phyloP scores from a whole-genome alignment of 2,888 invertebrate species.

The Aleiodes testaceus region DNA sequence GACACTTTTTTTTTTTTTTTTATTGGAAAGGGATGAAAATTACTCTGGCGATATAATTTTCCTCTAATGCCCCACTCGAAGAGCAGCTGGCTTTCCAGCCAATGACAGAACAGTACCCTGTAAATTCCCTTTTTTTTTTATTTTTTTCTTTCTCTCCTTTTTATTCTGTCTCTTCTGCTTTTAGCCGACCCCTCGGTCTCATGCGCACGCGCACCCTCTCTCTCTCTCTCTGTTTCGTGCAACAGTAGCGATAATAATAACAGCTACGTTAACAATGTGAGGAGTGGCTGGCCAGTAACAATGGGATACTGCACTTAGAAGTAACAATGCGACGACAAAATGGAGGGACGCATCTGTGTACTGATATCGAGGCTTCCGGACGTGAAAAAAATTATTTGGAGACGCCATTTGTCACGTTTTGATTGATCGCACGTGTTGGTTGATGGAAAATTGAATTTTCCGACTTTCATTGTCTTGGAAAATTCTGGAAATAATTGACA shows the following conservation, averaged over 20 bases:
- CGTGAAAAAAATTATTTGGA: constrained; percentile 19
- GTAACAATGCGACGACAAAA: constrained; percentile 71
- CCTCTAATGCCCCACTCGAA: constrained; percentile 67
- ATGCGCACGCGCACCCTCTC: constrained; percentile 26
- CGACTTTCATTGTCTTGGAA: not conserved
- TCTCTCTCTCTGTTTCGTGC: constrained; percentile 48
- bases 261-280: constrained; percentile 70
- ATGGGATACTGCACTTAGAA: constrained; percentile 66
- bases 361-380: constrained; percentile 46
- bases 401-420: constrained; percentile 26
- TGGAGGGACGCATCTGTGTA: constrained; percentile 68
- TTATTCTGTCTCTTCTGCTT: constrained; percentile 28
- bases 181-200: constrained; percentile 24
- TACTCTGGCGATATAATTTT: constrained; percentile 63
- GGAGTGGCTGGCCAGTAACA: constrained; percentile 53
- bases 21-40: constrained; percentile 48
- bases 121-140: constrained; percentile 33
- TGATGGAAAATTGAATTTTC: constrained; percentile 10
- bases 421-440: constrained; percentile 28
- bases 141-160: constrained; percentile 34
- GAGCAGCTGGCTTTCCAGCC: constrained; percentile 60
- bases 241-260: constrained; percentile 71
- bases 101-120: constrained; percentile 12
- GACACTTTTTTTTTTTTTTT: too few relatives aligned
- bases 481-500: not conserved